Base-by-base conservation (phyloP, 2,888 invertebrate genomes). In the Drosophila acutilabella region DNA sequence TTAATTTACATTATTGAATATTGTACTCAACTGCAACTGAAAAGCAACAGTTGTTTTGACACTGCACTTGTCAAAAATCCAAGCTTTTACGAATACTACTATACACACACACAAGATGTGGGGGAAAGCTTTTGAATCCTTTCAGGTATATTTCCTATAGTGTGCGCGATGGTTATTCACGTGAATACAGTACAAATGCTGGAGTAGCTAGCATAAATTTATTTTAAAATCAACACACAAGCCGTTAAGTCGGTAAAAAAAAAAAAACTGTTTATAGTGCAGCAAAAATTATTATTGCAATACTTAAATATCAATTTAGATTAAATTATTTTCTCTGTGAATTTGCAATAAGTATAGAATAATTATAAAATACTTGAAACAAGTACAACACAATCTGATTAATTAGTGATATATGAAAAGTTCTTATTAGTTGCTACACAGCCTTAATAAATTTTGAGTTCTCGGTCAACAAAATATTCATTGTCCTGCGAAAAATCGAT, bases 401-500 rank as follows among this genome's bases (percentile, higher is more conserved):
- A 42, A 16, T 36, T 45, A 44, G 44, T 13, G 36, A 10, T n/a
- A 18, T 4, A n/a, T 36, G 4, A n/a, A 48, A 23, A 26, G n/a
- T 41, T 16, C 13, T 40, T 13, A 8, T 13, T 26, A 11, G 16
- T 38, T 47, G 40, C 8, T 38, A 4, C 3, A 11, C 33, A 13
- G 7, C 10, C 36, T 42, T 13, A 42, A 40, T 33, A 41, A 26
- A 23, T 30, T 14, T 60, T 26, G 2, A 30, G 26, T 50, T 57
- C 60, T 77, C 44, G 78, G 75, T 71, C 66, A 79, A 81, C 75
- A 68, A 70, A 65, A 44, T 54, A 74, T 57, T 70, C 68, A 64
- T 80, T 86, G 73, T 80, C 75, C 83, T 83, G 87, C n/a, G 83
- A 88, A 84, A 84, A 84, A 84, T 84, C 83, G 89, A 84, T 84